Percentiles rank a stretch among this genome's conserved stretches.
Conservation (phyloP, 2,797 vertebrate genomes). For the Myotis myotis region DNA sequence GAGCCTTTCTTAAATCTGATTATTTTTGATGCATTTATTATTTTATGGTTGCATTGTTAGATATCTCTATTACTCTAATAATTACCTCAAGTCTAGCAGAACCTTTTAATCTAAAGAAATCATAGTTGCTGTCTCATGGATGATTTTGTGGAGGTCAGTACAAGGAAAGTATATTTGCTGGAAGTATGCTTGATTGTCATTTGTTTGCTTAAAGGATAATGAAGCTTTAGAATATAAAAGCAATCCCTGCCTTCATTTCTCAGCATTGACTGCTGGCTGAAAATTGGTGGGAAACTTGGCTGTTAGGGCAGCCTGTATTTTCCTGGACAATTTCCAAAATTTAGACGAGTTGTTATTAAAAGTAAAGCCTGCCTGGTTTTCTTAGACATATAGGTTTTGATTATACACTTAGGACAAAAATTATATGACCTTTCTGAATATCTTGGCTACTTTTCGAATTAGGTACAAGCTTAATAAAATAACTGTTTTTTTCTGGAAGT, state of each 20-base stretch:
- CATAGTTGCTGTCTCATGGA: not conserved
- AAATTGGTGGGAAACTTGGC: conserved; percentile 58
- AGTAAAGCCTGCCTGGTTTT: conserved; percentile 55
- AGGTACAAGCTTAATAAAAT: not conserved
- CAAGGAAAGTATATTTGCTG: conserved; percentile 6
- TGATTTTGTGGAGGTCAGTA: conserved; percentile 23
- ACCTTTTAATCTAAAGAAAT: conserved; percentile 64
- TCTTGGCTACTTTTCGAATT: conserved; percentile 33
- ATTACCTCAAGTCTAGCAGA: conserved; percentile 71
- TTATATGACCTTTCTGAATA: conserved; percentile 5
- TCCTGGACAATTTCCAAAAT: conserved; percentile 62
- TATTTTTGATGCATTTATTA: conserved; percentile 51
- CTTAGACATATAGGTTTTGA: conserved; percentile 27
- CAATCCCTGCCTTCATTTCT: conserved; percentile 33
- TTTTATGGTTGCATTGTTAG: conserved; percentile 40
- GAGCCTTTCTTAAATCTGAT: conserved; percentile 36
- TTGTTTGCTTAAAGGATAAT: conserved; percentile 57
- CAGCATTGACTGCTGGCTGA: conserved; percentile 16
- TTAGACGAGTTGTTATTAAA: conserved; percentile 65
- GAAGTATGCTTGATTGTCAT: conserved; percentile 44
- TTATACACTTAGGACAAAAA: conserved; percentile 24
- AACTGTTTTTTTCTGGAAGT: not conserved
- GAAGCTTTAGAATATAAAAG: conserved; percentile 50
- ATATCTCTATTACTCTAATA: conserved; percentile 53
- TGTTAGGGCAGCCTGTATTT: conserved; percentile 37